Conservation (phyloP, 2,113 vertebrate species). For the Mustela nigripes region DNA sequence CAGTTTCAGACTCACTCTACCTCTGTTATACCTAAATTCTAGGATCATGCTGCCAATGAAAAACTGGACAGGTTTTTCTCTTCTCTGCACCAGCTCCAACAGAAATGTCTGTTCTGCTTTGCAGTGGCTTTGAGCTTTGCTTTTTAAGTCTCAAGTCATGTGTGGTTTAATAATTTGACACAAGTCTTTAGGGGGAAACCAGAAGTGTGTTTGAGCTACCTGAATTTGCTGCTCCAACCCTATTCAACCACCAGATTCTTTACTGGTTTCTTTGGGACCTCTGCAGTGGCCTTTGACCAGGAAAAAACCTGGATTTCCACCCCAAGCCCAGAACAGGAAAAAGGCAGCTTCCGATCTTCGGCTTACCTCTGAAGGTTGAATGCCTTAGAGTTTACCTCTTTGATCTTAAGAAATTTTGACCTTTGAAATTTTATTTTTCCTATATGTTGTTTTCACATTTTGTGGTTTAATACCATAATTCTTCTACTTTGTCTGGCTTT, state of each 20-base stretch:
- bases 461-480: constrained; percentile 18
- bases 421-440: not conserved
- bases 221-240: not conserved
- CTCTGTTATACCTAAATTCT: not conserved
- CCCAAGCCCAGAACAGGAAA: not conserved
- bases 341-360: not conserved
- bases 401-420: not conserved
- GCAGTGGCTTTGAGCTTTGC: not conserved
- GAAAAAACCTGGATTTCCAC: not conserved
- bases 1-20: not conserved
- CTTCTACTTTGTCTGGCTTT: constrained; percentile 26
- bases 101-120: constrained; percentile 14
- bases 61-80: not conserved
- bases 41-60: not conserved
- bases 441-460: not conserved
- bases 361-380: not conserved
- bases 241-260: not conserved
- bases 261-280: not conserved
- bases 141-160: not conserved
- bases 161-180: not conserved
- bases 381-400: not conserved
- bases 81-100: not conserved
- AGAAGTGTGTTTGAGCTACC: not conserved
- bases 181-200: not conserved
- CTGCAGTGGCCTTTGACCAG: not conserved